Conservation (phyloP, 2,888 invertebrate species). For the Phrixothrix hirtus region DNA sequence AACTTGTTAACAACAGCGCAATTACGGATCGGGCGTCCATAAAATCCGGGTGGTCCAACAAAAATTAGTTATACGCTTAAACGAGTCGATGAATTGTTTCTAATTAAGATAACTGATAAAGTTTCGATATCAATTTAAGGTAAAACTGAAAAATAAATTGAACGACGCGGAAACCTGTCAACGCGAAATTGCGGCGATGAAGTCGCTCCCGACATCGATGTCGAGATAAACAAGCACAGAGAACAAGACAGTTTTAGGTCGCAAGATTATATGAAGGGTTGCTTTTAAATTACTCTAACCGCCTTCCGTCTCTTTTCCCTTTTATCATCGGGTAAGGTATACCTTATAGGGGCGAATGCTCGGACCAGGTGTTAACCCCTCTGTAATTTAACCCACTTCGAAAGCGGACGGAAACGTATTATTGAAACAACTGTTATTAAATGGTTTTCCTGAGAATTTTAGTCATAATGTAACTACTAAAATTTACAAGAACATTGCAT, state of each 20-base stretch:
- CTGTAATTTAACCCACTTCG: constrained; percentile 15
- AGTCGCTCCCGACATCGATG: constrained; percentile 9
- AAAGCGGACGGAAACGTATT: constrained; percentile 21
- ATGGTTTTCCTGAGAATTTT: constrained; percentile 8
- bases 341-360: constrained; percentile 16
- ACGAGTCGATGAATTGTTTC: not conserved
- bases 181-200: constrained; percentile 12
- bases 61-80: not conserved
- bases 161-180: constrained; percentile 11
- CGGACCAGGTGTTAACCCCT: constrained; percentile 24
- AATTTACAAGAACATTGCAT: too few relatives aligned
- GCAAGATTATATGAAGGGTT: constrained; percentile 16
- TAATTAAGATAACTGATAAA: not conserved
- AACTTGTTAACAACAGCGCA: too few relatives aligned
- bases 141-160: not conserved
- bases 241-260: constrained; percentile 15
- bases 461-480: too few relatives aligned
- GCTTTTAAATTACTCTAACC: constrained; percentile 25
- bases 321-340: constrained; percentile 11
- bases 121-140: not conserved
- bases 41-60: not conserved
- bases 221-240: constrained; percentile 18
- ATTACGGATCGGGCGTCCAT: too few relatives aligned
- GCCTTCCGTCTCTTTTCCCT: constrained; percentile 20
- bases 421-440: constrained; percentile 27